A percentile compares a stretch with the other conserved stretches of the same genome.
Conservation (phyloP, 2,797 vertebrate genomes). For the Enteromius trimaculatus region DNA sequence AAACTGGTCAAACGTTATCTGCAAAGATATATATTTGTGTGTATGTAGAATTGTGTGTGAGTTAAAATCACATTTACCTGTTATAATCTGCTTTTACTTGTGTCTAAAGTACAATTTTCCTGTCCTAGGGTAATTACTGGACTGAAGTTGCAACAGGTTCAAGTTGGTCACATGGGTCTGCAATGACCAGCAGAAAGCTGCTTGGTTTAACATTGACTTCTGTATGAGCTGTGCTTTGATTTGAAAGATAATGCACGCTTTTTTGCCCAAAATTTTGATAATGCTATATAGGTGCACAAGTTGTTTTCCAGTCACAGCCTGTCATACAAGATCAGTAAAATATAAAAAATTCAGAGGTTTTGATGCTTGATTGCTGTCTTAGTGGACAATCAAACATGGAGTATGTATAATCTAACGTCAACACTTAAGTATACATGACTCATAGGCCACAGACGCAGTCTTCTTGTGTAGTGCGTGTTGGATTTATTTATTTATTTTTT, state of each 20-base stretch:
- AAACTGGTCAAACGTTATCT: background rate
- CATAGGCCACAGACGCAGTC: background rate
- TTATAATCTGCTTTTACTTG: background rate
- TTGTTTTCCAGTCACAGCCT: background rate
- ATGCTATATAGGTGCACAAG: background rate
- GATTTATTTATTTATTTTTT: background rate
- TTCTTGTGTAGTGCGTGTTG: background rate
- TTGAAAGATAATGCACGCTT: background rate
- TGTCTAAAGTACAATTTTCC: background rate
- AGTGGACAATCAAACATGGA: background rate
- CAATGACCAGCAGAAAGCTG: background rate
- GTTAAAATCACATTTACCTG: background rate
- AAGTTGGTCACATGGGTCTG: background rate
- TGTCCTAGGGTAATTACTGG: background rate
- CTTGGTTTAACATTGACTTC: background rate
- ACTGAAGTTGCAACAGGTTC: background rate
- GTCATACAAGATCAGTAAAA: conserved; percentile 1
- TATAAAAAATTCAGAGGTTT: background rate
- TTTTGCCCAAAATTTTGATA: background rate
- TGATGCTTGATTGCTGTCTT: background rate
- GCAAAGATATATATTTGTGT: background rate
- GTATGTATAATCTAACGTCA: background rate
- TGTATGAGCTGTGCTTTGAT: background rate
- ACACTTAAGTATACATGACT: background rate
- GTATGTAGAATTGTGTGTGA: background rate